Conservation (phyloP, 1,140 invertebrate species). For the Hydropsyche tenuis region DNA sequence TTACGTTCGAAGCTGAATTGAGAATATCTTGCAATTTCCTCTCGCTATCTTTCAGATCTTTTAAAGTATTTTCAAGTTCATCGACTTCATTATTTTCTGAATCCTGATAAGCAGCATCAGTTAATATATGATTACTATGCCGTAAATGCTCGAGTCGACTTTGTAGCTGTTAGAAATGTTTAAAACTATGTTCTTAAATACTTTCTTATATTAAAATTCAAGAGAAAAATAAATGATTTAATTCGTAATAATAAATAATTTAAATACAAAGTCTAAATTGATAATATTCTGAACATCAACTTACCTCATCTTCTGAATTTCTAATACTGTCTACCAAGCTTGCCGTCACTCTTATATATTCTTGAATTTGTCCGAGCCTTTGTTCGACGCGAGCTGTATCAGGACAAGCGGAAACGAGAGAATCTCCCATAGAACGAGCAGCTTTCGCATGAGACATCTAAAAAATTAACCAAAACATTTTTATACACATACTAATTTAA, state of each 20-base stretch:
- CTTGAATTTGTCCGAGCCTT: slow-evolving; percentile 67
- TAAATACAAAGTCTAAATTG: background rate
- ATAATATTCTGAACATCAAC: too few species aligned
- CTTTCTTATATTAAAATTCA: background rate
- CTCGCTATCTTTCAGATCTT: slow-evolving; percentile 62
- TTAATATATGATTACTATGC: slow-evolving; percentile 43
- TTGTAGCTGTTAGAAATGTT: slow-evolving; percentile 36
- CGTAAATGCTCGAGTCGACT: slow-evolving; percentile 36
- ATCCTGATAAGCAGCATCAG: slow-evolving; percentile 44
- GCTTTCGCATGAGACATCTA: slow-evolving; percentile 52
- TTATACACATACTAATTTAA: background rate
- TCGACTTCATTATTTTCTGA: slow-evolving; percentile 34
- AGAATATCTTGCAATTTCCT: slow-evolving; percentile 57
- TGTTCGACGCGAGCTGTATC: slow-evolving; percentile 65
- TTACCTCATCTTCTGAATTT: slow-evolving; percentile 68
- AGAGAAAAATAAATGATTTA: too few species aligned
- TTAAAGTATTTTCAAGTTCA: slow-evolving; percentile 59
- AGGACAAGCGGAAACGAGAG: slow-evolving; percentile 59
- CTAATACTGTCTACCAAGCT: slow-evolving; percentile 68
- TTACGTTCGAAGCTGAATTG: slow-evolving; percentile 52
- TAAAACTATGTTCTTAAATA: slow-evolving; percentile 14
- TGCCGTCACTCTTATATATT: slow-evolving; percentile 68
- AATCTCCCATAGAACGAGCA: slow-evolving; percentile 57
- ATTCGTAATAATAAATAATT: background rate
- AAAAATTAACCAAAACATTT: background rate